Base-by-base conservation (phyloP, 2,113 vertebrate species). In the Ceuthmochares aereus region DNA sequence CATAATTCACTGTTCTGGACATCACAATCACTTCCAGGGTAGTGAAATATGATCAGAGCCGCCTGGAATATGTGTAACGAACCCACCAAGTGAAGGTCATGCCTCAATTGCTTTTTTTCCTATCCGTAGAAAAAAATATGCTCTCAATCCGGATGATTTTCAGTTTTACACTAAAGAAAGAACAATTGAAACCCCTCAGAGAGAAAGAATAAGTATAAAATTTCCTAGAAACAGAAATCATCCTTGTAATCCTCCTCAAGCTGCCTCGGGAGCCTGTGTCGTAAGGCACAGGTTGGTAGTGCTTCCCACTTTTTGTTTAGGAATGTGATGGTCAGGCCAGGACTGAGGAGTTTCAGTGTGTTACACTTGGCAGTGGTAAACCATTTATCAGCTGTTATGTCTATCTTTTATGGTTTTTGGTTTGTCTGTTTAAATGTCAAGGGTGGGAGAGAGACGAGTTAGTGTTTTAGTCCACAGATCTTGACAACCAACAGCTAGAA, bases 1-100 rank as follows among this genome's bases (percentile, higher is more conserved):
- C 83, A 96, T 96, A 96, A 96, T 93, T 97, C 96, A 96, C 85
- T 92, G 60, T 90, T 96, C 85, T 93, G 93, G 96, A 96, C 88
- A 94, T 96, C 92, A 93, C 93, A 95, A 84, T 96, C 95, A 90
- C 96, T 96, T 97, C 64, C 80, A 95, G 73, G 64, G 88, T 89
- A 87, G 93, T 94, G 90, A 97, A 97, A 95, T 97, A 97, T 87
- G 90, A 87, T 96, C 92, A 81, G 90, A 94, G 86, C 73, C 94
- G 80, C 88, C 79, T 90, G 88, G 80, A 97, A 96, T 81, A 56
- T 89, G 80, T 84, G 52, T 66, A 86, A 52, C 1, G 1, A 90
- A 36, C 68, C 73, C 91, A 90, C 43, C 43, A 75, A 78, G 76
- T 43, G 51, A 96, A 95, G 96, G 85, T 87, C 4, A 0, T 94